Conservation (phyloP, 2,888 invertebrate species). For the Steromphala cineraria region DNA sequence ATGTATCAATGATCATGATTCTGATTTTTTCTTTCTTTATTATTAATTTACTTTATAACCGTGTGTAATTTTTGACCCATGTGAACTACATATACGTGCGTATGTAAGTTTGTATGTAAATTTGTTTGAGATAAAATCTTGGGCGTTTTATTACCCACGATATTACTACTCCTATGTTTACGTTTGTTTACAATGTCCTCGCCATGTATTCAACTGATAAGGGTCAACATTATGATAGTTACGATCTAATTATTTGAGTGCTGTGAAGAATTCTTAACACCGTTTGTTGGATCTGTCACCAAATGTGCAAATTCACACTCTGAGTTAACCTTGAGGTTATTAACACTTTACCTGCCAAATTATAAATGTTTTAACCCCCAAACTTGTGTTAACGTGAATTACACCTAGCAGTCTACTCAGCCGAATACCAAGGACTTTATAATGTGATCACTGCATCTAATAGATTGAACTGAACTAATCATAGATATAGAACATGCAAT, state of each 20-base stretch:
- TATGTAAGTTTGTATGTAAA: conserved; percentile 17
- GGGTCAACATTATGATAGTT: neutral
- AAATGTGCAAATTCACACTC: no score
- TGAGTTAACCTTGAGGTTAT: no score
- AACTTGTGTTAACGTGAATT: no score
- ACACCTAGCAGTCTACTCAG: no score
- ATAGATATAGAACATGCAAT: no score
- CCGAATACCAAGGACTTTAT: no score
- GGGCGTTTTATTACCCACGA: conserved; percentile 3
- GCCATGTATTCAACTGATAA: conserved; percentile 5
- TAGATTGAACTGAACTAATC: no score
- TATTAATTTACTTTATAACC: conserved; percentile 1
- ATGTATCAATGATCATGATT: conserved; percentile 9
- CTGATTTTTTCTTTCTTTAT: conserved; percentile 12
- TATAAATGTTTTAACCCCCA: no score
- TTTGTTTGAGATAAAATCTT: neutral
- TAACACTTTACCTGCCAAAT: no score
- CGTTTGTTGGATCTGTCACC: no score
- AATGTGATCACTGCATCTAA: no score
- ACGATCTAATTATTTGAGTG: neutral
- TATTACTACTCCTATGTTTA: neutral
- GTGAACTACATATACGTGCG: conserved; percentile 9
- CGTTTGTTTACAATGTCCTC: neutral
- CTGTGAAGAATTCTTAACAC: neutral
- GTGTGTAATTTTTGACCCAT: conserved; percentile 11